phyloP scores from a whole-genome alignment of 1,140 invertebrate species.

The Polypedilum pembai region DNA sequence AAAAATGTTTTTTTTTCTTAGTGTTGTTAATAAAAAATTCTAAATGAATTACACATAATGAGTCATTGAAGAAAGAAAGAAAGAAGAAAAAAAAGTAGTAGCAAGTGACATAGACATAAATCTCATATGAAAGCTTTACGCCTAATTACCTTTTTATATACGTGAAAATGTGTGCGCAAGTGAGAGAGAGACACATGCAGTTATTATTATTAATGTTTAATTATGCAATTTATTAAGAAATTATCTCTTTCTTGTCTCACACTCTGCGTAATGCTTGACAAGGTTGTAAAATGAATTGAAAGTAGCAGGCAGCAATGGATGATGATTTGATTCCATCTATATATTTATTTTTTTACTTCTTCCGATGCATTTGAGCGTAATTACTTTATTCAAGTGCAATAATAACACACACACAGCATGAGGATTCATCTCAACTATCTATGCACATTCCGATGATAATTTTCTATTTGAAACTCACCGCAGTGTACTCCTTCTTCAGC shows the following conservation, averaged over 20 bases:
- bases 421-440: background rate
- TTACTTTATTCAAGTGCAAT: too few relatives aligned
- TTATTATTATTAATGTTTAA: constrained; percentile 18
- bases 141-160: constrained; percentile 26
- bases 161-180: background rate
- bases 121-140: constrained; percentile 2
- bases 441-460: background rate
- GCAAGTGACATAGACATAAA: constrained; percentile 20
- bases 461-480: constrained; percentile 10
- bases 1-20: too few relatives aligned
- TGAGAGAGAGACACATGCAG: background rate
- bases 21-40: too few relatives aligned
- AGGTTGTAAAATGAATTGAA: background rate
- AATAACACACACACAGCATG: too few relatives aligned
- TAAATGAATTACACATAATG: background rate
- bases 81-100: background rate
- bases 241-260: background rate
- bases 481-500: background rate
- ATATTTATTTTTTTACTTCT: background rate
- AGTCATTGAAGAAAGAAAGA: background rate
- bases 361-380: background rate
- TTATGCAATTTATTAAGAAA: constrained; percentile 28
- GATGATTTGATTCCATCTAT: background rate
- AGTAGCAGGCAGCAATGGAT: background rate
- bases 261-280: constrained; percentile 4